Evolutionary conservation across 2,888 invertebrate genomes (phyloP).

Genomic region (Hydropsyche betteni): DNA sequence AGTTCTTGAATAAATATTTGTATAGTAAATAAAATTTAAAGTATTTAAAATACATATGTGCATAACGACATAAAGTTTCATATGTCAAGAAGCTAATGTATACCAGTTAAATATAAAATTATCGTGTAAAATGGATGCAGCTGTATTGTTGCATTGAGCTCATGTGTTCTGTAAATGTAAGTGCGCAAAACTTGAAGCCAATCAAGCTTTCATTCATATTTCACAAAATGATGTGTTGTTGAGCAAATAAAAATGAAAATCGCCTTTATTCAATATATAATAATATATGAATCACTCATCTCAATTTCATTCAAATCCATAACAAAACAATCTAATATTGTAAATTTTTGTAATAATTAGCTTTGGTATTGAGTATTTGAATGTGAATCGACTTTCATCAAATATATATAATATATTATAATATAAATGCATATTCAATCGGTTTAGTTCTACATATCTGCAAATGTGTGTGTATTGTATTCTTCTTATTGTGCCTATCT

Average conservation of each 20-base stretch:
- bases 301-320: not conserved
- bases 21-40: constrained; percentile 25
- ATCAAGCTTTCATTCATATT: constrained; percentile 18
- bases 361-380: constrained; percentile 30
- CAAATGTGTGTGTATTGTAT: too few relatives aligned
- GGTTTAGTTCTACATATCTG: too few relatives aligned
- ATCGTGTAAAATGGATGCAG: constrained; percentile 39
- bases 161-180: constrained; percentile 45
- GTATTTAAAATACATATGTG: constrained; percentile 31
- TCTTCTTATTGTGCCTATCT: too few relatives aligned
- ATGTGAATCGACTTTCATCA: constrained; percentile 12
- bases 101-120: constrained; percentile 45
- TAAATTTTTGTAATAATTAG: constrained; percentile 38
- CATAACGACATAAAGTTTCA: constrained; percentile 37
- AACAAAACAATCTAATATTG: constrained; percentile 10
- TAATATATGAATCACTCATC: not conserved
- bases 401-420: too few relatives aligned
- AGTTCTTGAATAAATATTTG: constrained; percentile 33
- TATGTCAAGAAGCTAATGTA: constrained; percentile 43
- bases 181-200: constrained; percentile 36
- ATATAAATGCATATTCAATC: too few relatives aligned
- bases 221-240: not conserved
- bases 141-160: constrained; percentile 44
- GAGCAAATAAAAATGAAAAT: constrained; percentile 13
- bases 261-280: constrained; percentile 35